Base-by-base conservation (phyloP, 2,888 invertebrate genomes). In the Tridacna crocea region DNA sequence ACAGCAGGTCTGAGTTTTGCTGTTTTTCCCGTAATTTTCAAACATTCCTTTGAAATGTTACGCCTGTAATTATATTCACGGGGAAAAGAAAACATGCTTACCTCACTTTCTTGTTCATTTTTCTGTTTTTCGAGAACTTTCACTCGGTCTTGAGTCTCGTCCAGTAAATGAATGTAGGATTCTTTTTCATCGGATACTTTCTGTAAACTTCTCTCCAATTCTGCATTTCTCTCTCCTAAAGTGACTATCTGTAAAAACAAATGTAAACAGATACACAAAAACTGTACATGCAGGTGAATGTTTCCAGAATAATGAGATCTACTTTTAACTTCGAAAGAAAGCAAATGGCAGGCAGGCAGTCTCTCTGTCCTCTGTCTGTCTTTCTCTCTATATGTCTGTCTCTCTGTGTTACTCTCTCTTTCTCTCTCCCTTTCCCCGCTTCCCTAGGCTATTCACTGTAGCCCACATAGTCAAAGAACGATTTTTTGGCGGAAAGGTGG, bases 121-220 rank as follows among this genome's bases (percentile, higher is more conserved):
- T 97, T 96, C 93, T 97, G 95, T 88, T 95, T 96, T 94, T 99
- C 98, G 90, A 99, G 95, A 90, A 97, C 96, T 90, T 97, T 95
- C 91, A 98, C 97, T 93, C 98, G 96, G 94, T 98, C 98, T 77
- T 97, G 97, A 60, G 98, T 97, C 94, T 98, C 98, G 87, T 99
- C 98, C 79, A 98, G 95, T 82, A 97, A 97, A 74, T 96, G 96
- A 74, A 96, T 96, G 75, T 98, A 95, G 84, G 96, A 96, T 84
- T 98, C 97, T 89, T 98, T 96, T 94, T 99, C 98, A 82, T 96
- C 96, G 22, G 97, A 96, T 12, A 97, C 95, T 85, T 96, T 95
- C 84, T 97, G 96, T 85, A 98, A 95, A 91, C 97, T 95, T 93
- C 97, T 96, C 94, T 99, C 98, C 90, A 99, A 95, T 89, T 98